Evolutionary conservation across 2,113 vertebrate species (phyloP).

Genomic region (Girardinichthys multiradiatus): DNA sequence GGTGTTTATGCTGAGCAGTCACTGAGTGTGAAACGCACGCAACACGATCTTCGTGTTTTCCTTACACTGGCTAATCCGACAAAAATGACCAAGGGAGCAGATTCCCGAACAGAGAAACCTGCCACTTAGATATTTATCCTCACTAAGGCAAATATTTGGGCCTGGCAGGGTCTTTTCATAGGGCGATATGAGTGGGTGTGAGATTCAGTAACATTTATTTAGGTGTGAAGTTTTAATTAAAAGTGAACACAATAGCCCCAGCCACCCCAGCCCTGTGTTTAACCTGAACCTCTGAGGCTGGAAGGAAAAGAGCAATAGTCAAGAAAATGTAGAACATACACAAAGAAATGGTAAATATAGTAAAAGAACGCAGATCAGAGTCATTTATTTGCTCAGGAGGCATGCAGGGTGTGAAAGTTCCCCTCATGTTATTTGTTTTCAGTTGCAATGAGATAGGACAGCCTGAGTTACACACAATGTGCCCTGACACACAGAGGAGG

Average conservation of each 20-base stretch:
- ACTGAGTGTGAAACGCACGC: constrained; percentile 67
- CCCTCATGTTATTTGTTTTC: constrained; percentile 63
- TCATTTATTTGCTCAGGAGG: constrained; percentile 35
- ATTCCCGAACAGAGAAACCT: constrained; percentile 80
- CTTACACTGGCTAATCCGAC: constrained; percentile 76
- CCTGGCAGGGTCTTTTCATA: constrained; percentile 58
- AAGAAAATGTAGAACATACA: constrained; percentile 10
- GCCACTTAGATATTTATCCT: constrained; percentile 80
- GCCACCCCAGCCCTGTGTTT: constrained; percentile 26
- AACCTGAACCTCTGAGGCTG: constrained; percentile 37
- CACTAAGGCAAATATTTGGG: constrained; percentile 77
- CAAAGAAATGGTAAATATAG: constrained; percentile 10
- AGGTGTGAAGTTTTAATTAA: constrained; percentile 81
- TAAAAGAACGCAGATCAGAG: constrained; percentile 18
- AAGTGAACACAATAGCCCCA: constrained; percentile 72
- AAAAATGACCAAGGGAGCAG: constrained; percentile 72
- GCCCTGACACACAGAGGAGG: constrained; percentile 40
- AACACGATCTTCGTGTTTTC: constrained; percentile 79
- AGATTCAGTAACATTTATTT: constrained; percentile 71
- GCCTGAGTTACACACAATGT: constrained; percentile 52
- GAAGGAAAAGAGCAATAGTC: constrained; percentile 13
- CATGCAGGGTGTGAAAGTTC: constrained; percentile 60
- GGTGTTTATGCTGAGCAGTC: constrained; percentile 75
- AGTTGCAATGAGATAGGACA: constrained; percentile 61
- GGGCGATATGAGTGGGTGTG: constrained; percentile 58